Percentiles rank a stretch among this genome's conserved stretches.
phyloP scores from a whole-genome alignment of 2,888 invertebrate genomes.

The Drosophila anomalipes region DNA sequence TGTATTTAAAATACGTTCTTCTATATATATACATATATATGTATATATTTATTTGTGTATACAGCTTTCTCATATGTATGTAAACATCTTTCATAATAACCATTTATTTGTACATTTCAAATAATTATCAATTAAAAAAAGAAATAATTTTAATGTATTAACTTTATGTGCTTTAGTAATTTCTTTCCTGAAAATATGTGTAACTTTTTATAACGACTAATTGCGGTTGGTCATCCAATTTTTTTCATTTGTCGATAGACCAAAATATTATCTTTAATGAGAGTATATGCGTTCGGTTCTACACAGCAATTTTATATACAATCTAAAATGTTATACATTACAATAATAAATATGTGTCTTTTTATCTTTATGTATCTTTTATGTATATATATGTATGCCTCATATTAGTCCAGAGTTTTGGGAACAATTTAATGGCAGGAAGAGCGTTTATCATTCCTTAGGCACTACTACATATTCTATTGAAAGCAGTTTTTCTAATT shows the following conservation, averaged over 20 bases:
- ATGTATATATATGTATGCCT: conserved; percentile 28
- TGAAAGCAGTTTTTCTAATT: conserved; percentile 29
- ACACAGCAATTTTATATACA: conserved; percentile 24
- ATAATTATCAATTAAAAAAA: conserved; percentile 20
- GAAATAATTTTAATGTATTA: conserved; percentile 14
- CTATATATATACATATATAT: conserved; percentile 6
- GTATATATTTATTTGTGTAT: conserved; percentile 17
- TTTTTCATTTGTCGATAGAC: conserved; percentile 3
- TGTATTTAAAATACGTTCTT: conserved; percentile 37
- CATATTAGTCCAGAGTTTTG: conserved; percentile 22
- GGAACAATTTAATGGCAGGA: conserved; percentile 42
- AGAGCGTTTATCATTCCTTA: conserved; percentile 49
- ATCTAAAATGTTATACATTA: conserved; percentile 6
- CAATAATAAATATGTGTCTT: conserved; percentile 4
- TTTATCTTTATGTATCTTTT: background rate
- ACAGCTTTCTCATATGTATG: conserved; percentile 17
- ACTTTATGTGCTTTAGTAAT: conserved; percentile 73
- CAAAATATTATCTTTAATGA: background rate
- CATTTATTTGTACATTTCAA: conserved; percentile 23
- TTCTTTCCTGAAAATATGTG: conserved; percentile 20
- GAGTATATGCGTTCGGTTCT: conserved; percentile 4
- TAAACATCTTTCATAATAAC: conserved; percentile 18
- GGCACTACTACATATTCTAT: conserved; percentile 52
- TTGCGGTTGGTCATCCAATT: conserved; percentile 7
- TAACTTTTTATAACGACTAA: conserved; percentile 16